phyloP scores from a whole-genome alignment of 37 sponge, comb jelly and placozoan species.

The Diacarnus erythraeanus region DNA sequence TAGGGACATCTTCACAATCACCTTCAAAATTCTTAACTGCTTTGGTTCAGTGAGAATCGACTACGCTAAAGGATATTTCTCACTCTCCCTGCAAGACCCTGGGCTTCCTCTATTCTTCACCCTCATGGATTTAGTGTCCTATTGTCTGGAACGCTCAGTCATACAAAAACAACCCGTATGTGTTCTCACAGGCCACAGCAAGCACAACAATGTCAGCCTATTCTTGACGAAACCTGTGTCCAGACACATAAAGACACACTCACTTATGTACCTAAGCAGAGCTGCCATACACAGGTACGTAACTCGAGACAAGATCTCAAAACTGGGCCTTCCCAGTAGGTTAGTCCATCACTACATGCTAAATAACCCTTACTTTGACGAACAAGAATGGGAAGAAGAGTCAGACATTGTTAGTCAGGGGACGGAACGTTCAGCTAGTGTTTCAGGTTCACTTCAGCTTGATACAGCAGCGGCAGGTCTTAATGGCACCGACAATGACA shows the following conservation, averaged over 20 bases:
- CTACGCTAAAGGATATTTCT: constrained; percentile 73
- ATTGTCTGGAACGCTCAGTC: constrained; percentile 30
- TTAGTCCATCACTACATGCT: constrained; percentile 35
- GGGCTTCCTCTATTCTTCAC: constrained; percentile 61
- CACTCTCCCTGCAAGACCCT: constrained; percentile 51
- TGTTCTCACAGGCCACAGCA: constrained; percentile 44
- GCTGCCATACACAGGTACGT: constrained; percentile 25
- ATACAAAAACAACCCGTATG: constrained; percentile 61
- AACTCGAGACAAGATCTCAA: constrained; percentile 43
- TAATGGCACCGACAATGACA: not conserved
- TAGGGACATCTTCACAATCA: constrained; percentile 57
- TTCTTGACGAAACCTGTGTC: constrained; percentile 62
- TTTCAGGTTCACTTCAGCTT: constrained; percentile 29
- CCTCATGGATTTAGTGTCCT: constrained; percentile 51
- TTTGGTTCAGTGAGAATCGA: constrained; percentile 74
- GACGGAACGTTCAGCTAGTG: not conserved
- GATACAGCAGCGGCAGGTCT: constrained; percentile 25
- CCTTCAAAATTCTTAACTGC: constrained; percentile 62
- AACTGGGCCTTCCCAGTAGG: constrained; percentile 41
- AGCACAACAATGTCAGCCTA: constrained; percentile 29
- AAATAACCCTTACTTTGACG: constrained; percentile 60
- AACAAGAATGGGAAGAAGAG: constrained; percentile 6
- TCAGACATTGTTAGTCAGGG: constrained; percentile 3
- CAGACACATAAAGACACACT: constrained; percentile 39
- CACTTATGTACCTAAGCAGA: constrained; percentile 51